Percentiles rank a stretch among this genome's conserved stretches.
phyloP scores from a whole-genome alignment of 2,113 vertebrate genomes.

The Scortum barcoo region DNA sequence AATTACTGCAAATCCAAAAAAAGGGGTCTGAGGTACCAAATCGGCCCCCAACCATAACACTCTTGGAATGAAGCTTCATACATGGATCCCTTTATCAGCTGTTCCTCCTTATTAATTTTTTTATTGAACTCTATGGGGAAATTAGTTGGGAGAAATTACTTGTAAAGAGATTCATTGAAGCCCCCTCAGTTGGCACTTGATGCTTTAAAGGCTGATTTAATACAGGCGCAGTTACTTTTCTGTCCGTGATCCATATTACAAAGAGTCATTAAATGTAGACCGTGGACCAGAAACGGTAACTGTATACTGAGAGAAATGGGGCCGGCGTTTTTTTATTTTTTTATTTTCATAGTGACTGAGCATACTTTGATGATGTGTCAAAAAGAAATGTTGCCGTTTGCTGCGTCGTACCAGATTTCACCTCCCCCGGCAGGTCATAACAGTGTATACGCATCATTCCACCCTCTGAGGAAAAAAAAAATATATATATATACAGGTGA shows the following conservation, averaged over 20 bases:
- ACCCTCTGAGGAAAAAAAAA: background rate
- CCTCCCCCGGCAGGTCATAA: background rate
- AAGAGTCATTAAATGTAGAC: constrained; percentile 19
- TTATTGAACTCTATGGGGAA: constrained; percentile 79
- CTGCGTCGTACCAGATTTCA: background rate
- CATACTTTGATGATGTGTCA: constrained; percentile 8
- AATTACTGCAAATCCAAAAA: constrained; percentile 71
- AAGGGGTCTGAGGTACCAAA: constrained; percentile 62
- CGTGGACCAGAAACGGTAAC: background rate
- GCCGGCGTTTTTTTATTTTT: background rate
- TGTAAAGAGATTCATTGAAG: constrained; percentile 72
- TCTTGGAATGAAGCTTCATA: constrained; percentile 60
- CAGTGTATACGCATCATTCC: background rate
- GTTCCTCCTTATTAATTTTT: constrained; percentile 74
- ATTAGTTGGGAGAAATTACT: constrained; percentile 75
- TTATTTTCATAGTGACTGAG: constrained; percentile 3
- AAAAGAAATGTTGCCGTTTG: constrained; percentile 1
- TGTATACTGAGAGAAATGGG: background rate
- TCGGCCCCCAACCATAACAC: constrained; percentile 61
- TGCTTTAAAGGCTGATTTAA: constrained; percentile 65
- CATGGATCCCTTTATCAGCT: constrained; percentile 76
- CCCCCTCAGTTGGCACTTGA: constrained; percentile 51
- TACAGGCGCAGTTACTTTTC: constrained; percentile 35
- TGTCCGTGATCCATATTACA: constrained; percentile 19
- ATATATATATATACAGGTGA: too few species aligned